Evolutionary conservation across 2,113 vertebrate genomes (phyloP), one percentile per base, ranked within the genome.

Genomic region (Cervus canadensis): DNA sequence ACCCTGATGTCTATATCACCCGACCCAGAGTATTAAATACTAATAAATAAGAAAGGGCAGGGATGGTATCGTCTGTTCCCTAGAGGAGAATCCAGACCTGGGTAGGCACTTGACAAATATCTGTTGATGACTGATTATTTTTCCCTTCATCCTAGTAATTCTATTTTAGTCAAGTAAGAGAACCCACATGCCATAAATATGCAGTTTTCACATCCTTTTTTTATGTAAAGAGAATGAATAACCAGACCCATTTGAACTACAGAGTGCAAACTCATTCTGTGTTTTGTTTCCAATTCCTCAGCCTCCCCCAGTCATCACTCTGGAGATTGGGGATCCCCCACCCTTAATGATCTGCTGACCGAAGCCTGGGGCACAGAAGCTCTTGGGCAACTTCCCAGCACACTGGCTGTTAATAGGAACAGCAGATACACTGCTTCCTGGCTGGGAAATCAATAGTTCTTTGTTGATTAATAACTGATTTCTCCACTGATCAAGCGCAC

Each of bases 401-500:
- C 54, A 28, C 26, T 74, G 93, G 40, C 56, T 93, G 82, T 95
- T 95, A 52, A 90, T 59, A 87, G 48, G 45, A 82, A 93, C 40
- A 81, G 60, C 23, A 5, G 56, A 89, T 30, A 43, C 85, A 30
- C 84, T 36, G 26, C 25, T 97, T 93, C 88, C 54, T 89, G 62
- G n/a, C 92, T 40, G 64, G 71, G 54, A 96, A 97, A 95, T 97
- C 97, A 50, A 87, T 97, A 79, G 71, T 48, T 94, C 94, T 92
- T 96, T 97, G 95, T 96, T 97, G 91, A 96, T 97, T 97, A 97
- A 76, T 93, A 96, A 97, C 95, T 87, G 87, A 95, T 97, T 97
- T 76, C 60, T 89, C 78, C 78, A 40, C 45, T 23, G 76, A 97
- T 97, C 91, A 90, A 92, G 85, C 57, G 76, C 67, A 60, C 50